A percentile compares a stretch with the other conserved stretches of the same genome.
Conservation (phyloP, 2,113 vertebrate genomes). For the Pterocles burchelli region DNA sequence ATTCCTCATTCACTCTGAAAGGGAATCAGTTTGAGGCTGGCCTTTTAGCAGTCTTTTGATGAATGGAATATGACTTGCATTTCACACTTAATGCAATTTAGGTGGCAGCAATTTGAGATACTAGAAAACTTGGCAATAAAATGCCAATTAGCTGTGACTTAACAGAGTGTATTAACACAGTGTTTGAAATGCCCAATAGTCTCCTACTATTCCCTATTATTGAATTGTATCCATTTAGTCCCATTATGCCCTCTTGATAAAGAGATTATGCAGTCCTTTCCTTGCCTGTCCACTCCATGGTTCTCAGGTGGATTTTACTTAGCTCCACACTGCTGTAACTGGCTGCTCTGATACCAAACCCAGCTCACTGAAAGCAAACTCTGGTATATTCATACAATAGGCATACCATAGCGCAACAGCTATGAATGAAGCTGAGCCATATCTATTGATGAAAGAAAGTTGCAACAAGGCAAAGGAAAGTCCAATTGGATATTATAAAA, state of each 20-base stretch:
- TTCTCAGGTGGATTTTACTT: neutral
- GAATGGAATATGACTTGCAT: neutral
- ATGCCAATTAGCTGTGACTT: constrained; percentile 34
- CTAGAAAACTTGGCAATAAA: constrained; percentile 28
- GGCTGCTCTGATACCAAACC: neutral
- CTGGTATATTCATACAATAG: neutral
- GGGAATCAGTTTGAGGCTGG: neutral
- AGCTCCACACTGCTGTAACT: neutral
- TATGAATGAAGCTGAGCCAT: neutral
- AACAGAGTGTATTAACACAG: neutral
- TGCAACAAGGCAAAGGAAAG: neutral
- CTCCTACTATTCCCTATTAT: neutral
- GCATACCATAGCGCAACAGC: neutral
- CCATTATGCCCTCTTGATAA: neutral
- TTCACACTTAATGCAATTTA: constrained; percentile 29
- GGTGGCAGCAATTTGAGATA: neutral
- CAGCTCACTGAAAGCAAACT: neutral
- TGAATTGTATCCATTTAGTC: neutral
- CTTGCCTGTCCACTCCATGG: neutral
- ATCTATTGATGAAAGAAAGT: neutral
- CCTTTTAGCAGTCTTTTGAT: neutral
- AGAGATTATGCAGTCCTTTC: neutral
- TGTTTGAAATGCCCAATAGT: neutral
- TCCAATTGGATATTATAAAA: neutral
- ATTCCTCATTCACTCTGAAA: neutral